phyloP scores from a whole-genome alignment of 2,888 invertebrate species.

The Plebejus melissa region DNA sequence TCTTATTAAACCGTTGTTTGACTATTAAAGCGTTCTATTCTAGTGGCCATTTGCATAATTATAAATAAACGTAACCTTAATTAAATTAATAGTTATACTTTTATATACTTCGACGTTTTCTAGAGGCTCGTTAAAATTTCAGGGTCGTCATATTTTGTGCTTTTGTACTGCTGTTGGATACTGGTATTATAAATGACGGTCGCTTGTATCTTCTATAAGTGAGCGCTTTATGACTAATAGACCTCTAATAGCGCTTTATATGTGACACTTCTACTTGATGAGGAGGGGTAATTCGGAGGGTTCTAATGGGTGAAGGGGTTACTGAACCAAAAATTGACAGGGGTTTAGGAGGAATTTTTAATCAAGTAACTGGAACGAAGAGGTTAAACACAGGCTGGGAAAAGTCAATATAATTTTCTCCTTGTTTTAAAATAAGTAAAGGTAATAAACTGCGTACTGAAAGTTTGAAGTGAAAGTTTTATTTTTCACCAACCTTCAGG shows the following conservation, averaged over 20 bases:
- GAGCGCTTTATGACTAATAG: not conserved
- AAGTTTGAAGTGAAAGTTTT: too few species aligned
- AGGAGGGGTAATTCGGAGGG: not conserved
- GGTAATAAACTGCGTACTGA: too few species aligned
- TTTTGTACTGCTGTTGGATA: not conserved
- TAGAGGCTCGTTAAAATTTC: conserved; percentile 9
- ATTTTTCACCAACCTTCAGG: too few species aligned
- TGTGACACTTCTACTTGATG: not conserved
- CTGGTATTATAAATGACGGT: not conserved
- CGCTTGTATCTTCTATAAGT: conserved; percentile 3
- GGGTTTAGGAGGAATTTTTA: not conserved
- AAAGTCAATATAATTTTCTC: too few species aligned
- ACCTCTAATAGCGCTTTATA: conserved; percentile 10
- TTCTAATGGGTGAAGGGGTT: not conserved
- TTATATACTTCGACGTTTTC: conserved; percentile 1
- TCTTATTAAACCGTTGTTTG: not conserved
- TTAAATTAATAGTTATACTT: not conserved
- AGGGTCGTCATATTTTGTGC: conserved; percentile 11
- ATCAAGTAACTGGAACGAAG: not conserved
- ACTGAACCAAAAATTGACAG: not conserved
- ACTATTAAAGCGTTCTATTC: not conserved
- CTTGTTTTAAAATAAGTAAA: too few species aligned
- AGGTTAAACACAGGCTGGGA: too few species aligned
- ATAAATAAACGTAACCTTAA: conserved; percentile 11
- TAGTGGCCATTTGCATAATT: not conserved